These are phyloP conservation scores for Entelurus aequoreus DNA, from an alignment of 2,113 vertebrate species.

Conservation along the genomic window DNA sequence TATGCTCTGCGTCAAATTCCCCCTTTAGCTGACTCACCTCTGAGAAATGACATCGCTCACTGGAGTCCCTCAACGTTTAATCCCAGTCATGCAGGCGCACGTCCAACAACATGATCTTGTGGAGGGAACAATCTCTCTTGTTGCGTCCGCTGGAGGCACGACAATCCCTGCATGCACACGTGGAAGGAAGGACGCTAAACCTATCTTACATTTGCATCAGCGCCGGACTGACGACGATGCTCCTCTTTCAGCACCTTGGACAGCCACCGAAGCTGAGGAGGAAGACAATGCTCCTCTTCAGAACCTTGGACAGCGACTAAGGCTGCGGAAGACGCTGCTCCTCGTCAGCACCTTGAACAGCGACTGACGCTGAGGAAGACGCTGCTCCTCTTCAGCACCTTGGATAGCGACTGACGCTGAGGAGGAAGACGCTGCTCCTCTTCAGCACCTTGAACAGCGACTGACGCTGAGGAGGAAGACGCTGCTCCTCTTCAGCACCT, in stretches of 20 bases:
- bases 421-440: conserved; percentile 45
- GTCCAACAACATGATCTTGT: neutral
- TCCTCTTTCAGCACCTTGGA: no score
- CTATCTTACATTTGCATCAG: neutral
- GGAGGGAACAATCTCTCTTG: conserved; percentile 37
- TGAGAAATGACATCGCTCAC: conserved; percentile 33
- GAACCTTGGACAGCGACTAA: no score
- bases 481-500: conserved; percentile 39
- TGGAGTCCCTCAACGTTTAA: conserved; percentile 56
- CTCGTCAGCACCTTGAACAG: no score
- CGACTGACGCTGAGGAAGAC: no score
- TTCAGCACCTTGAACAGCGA: conserved; percentile 66
- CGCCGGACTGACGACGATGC: no score
- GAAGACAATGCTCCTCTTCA: no score
- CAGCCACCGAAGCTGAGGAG: no score
- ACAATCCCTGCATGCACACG: conserved; percentile 38
- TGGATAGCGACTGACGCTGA: conserved; percentile 58
- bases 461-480: conserved; percentile 38
- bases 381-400: conserved; percentile 60
- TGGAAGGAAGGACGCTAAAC: conserved; percentile 3
- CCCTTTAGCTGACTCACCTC: conserved; percentile 49
- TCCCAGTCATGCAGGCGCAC: conserved; percentile 56
- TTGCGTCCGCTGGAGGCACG: conserved; percentile 26
- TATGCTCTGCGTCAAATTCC: conserved; percentile 53
- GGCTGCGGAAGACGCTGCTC: no score